Evolutionary conservation across 2,113 vertebrate species (phyloP), one percentile per base, ranked within the genome.

Genomic region (Hymenochirus boettgeri): DNA sequence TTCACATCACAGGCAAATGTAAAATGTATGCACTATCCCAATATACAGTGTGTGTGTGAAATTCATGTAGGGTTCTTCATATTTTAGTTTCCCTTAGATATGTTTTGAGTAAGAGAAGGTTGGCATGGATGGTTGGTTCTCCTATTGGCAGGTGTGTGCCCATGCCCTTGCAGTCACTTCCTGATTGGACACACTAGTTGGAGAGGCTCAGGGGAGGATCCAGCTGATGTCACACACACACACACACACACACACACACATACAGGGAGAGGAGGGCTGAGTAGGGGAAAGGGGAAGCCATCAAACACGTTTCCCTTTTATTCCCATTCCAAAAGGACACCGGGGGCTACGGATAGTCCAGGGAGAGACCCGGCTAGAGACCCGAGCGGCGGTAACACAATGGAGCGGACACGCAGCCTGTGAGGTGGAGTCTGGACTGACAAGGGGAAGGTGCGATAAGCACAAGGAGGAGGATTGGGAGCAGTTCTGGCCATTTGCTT

Each of bases 191-290:
- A n/a, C n/a, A n/a, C n/a, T 21, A 25, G 47, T 17, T 18, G 10
- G 29, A 10, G 51, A 56, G 54, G 51, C 18, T 46, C 24, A n/a
- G 39, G 63, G 63, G 63, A 57, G 63, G 63, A 48, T 57, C 25
- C 54, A 65, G 62, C 42, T 65, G 62, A 65, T 48, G 62, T 57
- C 62, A 65, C 53, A 47, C 24, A 54, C 29, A 54, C 61, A n/a
- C n/a, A n/a, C n/a, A n/a, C n/a, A n/a, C n/a, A n/a, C n/a, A n/a
- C n/a, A n/a, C n/a, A n/a, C n/a, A n/a, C n/a, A n/a, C n/a, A n/a
- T n/a, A n/a, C n/a, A n/a, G n/a, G n/a, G n/a, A 63, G 25, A 56
- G 18, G 26, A 56, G 62, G 39, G 52, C 37, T 48, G 53, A 33
- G 51, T 21, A 55, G 21, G 35, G 61, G 48, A 62, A 25, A 63